Evolutionary conservation across 1,140 invertebrate genomes (phyloP), one percentile per base, ranked within the genome.

Genomic region (Carcinoscorpius rotundicauda): DNA sequence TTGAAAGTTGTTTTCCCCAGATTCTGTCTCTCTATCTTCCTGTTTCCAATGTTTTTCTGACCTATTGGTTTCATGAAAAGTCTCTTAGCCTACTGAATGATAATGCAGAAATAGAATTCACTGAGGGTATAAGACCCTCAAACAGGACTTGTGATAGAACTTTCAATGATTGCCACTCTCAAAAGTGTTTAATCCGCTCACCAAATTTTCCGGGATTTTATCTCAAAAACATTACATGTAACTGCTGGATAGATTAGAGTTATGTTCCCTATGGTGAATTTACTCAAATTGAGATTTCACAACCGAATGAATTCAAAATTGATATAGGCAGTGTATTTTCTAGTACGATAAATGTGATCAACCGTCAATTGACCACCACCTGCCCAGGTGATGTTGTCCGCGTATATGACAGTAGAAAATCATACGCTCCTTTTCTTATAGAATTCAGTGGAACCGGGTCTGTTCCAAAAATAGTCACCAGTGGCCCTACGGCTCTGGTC

Each of bases 361-460:
- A 64, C 75, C 82, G 60, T 69, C 79, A 70, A 60, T 70, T 76
- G 75, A 87, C 87, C 65, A 93, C 90, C 87, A 83, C 86, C 70
- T 70, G 69, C 56, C 86, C 90, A 65, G 93, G 90, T 75, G 88
- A 91, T 72, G 84, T 89, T 74, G 87, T 91, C 69, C 82, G 88
- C 76, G 85, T 93, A 52, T 93, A 92, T 77, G 91, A 93, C 73
- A 88, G 91, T 53, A 91, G 91, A 72, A 92, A 88, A 60, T 91
- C 88, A 6, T 81, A 89, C 71, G 88, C 92, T 76, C 88, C 90
- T 5, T 84, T 93, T 66, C 85, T 93, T 68, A 78, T 93, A 66
- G 89, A 89, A 77, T 91, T 93, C 75, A 93, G 91, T 73, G 91
- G 90, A 3, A 86, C 86, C 50, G 90, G 89, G 52, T 84, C 83